phyloP scores from a whole-genome alignment of 2,797 vertebrate species.

The Austrolebias charrua region DNA sequence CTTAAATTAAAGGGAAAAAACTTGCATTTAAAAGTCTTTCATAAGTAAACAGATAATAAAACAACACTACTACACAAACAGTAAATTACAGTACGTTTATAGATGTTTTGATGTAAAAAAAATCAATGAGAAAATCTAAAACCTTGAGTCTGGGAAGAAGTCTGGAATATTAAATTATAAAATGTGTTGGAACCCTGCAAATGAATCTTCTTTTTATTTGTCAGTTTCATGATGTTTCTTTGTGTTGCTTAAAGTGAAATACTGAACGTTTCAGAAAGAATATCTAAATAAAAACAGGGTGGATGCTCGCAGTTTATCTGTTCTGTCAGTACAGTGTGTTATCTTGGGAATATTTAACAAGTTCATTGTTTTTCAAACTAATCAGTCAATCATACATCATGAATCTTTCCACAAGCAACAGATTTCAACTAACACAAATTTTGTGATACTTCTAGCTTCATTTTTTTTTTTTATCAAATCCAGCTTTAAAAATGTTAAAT shows the following conservation, averaged over 20 bases:
- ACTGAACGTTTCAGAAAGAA: not conserved
- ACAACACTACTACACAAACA: no score
- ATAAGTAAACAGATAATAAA: no score
- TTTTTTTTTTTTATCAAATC: no score
- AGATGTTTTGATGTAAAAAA: no score
- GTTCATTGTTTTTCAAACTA: not conserved
- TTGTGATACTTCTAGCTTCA: not conserved
- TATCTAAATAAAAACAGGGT: slow-evolving; percentile 1
- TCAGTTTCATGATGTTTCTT: not conserved
- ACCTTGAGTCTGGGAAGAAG: no score
- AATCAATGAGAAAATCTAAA: no score
- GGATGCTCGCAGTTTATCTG: not conserved
- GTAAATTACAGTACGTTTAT: no score
- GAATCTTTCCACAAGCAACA: not conserved
- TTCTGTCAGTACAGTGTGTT: slow-evolving; percentile 26
- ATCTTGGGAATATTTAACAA: slow-evolving; percentile 21
- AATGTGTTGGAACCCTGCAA: no score
- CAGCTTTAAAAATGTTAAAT: no score
- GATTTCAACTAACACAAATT: slow-evolving; percentile 30
- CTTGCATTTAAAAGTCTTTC: no score
- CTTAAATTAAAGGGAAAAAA: no score
- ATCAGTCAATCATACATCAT: slow-evolving; percentile 5
- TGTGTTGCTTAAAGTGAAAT: not conserved
- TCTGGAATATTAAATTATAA: no score
- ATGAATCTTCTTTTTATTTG: not conserved